These are phyloP conservation scores for Phorcus lineatus DNA, from an alignment of 2,888 invertebrate species.

Conservation along the genomic window DNA sequence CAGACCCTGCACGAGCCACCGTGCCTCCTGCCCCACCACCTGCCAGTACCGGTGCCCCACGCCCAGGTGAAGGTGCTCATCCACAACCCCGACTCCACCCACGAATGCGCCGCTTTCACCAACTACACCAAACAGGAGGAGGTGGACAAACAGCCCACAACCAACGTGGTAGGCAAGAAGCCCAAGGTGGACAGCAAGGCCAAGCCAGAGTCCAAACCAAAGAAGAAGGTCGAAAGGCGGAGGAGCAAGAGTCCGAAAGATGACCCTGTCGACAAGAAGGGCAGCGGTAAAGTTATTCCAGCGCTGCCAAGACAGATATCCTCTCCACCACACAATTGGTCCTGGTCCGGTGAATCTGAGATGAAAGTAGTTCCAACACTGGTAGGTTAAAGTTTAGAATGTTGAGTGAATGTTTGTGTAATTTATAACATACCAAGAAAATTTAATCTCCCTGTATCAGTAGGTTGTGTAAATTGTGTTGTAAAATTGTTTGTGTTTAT, in stretches of 20 bases:
- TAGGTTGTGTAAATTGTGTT: too few relatives aligned
- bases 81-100: conserved; percentile 45
- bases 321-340: conserved; percentile 62
- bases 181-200: conserved; percentile 18
- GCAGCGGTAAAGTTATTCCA: conserved; percentile 27
- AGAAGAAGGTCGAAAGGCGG: conserved; percentile 26
- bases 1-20: conserved; percentile 39
- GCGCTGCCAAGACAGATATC: conserved; percentile 36
- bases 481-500: too few relatives aligned
- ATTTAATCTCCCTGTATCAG: too few relatives aligned
- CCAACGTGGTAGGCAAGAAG: conserved; percentile 27
- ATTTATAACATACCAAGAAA: too few relatives aligned
- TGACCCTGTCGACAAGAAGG: conserved; percentile 27
- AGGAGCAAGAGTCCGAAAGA: conserved; percentile 20
- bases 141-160: background rate
- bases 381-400: conserved; percentile 27
- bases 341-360: conserved; percentile 59
- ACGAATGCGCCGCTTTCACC: conserved; percentile 41
- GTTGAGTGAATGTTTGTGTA: too few relatives aligned
- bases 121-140: conserved; percentile 18
- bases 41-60: conserved; percentile 53
- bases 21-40: conserved; percentile 51
- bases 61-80: conserved; percentile 47
- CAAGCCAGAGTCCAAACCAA: conserved; percentile 24
- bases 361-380: conserved; percentile 53